Conservation (phyloP, 2,797 vertebrate genomes). For the Sebastes diaconus region DNA sequence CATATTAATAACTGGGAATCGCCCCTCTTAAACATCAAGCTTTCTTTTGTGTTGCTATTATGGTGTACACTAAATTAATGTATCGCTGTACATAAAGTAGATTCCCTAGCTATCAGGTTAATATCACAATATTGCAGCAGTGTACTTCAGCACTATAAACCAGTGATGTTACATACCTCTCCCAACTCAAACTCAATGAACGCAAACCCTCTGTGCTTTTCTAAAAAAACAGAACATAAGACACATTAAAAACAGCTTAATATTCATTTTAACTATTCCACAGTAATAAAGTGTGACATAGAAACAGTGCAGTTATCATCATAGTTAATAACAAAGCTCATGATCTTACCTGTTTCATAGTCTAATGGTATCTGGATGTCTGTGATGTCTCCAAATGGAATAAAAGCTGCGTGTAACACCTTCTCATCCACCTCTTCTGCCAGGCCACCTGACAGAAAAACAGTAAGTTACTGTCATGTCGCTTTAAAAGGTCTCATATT, state of each 20-base stretch:
- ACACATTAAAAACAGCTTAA: neutral
- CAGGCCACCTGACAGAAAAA: constrained; percentile 85
- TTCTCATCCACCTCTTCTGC: constrained; percentile 98
- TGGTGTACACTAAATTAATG: neutral
- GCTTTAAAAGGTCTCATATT: no score
- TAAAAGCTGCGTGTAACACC: constrained; percentile 95
- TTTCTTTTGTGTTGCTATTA: neutral
- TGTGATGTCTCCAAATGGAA: constrained; percentile 94
- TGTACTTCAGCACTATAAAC: neutral
- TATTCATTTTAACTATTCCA: fast-evolving
- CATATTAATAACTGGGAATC: neutral
- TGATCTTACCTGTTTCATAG: constrained; percentile 91
- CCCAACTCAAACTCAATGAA: constrained; percentile 96
- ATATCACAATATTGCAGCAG: neutral
- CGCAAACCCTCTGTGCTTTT: constrained; percentile 96
- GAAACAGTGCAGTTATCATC: fast-evolving
- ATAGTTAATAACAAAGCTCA: neutral
- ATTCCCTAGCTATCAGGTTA: neutral
- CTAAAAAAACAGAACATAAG: constrained; percentile 72
- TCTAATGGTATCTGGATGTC: constrained; percentile 98
- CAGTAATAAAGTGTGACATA: neutral
- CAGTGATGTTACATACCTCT: constrained; percentile 83
- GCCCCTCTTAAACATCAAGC: neutral
- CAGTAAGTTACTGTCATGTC: neutral
- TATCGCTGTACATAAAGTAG: neutral